Evolutionary conservation across 2,797 vertebrate species (phyloP).

Genomic region (Lithobates sylvaticus): DNA sequence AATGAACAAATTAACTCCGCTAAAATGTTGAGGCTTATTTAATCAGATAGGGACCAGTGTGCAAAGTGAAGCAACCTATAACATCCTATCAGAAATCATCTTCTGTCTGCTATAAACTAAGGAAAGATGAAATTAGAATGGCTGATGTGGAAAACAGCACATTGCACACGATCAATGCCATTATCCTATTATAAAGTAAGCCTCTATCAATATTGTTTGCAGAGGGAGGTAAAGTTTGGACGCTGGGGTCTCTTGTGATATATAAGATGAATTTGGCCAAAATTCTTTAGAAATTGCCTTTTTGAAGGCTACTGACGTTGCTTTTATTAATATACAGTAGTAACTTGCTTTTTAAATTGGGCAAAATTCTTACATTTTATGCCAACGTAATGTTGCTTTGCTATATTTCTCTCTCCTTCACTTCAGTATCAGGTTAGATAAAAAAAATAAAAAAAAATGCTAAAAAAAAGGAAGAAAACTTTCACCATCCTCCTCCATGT

Average conservation of each 20-base stretch:
- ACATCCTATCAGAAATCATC: too few species aligned
- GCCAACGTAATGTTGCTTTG: slow-evolving; percentile 27
- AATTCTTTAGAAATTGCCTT: background rate
- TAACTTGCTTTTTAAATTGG: background rate
- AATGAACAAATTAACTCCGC: background rate
- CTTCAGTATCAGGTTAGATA: slow-evolving; percentile 37
- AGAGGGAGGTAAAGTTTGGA: background rate
- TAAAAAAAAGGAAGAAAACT: slow-evolving; percentile 42
- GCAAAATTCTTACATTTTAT: slow-evolving; percentile 18
- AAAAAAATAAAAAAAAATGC: slow-evolving; percentile 40
- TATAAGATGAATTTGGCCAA: background rate
- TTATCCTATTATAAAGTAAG: background rate
- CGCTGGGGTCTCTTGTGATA: background rate
- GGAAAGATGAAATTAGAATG: background rate
- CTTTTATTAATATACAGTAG: slow-evolving; percentile 19
- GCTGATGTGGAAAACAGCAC: background rate
- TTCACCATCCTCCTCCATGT: slow-evolving; percentile 53
- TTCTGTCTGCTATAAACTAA: too few species aligned
- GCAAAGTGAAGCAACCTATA: background rate
- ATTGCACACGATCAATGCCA: background rate
- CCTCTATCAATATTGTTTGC: background rate
- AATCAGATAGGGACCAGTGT: background rate
- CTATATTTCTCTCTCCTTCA: slow-evolving; percentile 15
- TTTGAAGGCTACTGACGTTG: background rate
- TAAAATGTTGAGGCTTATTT: background rate